Evolutionary conservation across 2,888 invertebrate species (phyloP), one percentile per base, ranked within the genome.

Genomic region (Tinea trinotella): DNA sequence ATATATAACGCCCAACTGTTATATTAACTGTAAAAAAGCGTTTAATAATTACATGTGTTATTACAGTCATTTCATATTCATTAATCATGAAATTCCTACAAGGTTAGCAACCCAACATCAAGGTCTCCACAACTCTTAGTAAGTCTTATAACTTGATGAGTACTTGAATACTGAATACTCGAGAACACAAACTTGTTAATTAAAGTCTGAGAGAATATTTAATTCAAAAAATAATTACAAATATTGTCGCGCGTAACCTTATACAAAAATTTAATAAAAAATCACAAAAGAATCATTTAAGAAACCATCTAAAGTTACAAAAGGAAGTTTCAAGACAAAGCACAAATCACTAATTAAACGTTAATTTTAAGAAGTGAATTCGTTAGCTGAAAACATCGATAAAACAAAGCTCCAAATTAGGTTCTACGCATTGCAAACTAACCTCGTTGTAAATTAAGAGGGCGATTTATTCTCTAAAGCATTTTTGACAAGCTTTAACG

Each of bases 331-430:
- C 44, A 55, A 56, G 48, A 54, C 48, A 48, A 54, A 56, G 55
- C 53, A 60, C 30, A 55, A 59, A 61, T 57, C 58, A 59, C 59
- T 57, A 56, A 55, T 57, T 55, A 61, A 68, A 66, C 30, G 30
- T 30, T 30, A 2, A n/a, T 30, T 30, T 30, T 65, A 64, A 62
- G n/a, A 19, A 48, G 19, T 19, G 48, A 48, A 19, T 19, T 48
- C 19, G 18, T 48, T 48, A 48, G 18, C 17, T 48, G 48, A 19
- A 48, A 48, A 17, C 17, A n/a, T 48, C 48, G 19, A 48, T 48
- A 48, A 48, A 48, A 48, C 48, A 48, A 19, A 48, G 48, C 19
- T 48, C 12, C 30, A 48, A 48, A 18, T 48, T 18, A 48, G 48
- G 5, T 12, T 48, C 17, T 15, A 40, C 40, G 40, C 17, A 17